These are phyloP conservation scores for Galbula dea DNA, from an alignment of 2,113 vertebrate genomes.

Conservation along the genomic window DNA sequence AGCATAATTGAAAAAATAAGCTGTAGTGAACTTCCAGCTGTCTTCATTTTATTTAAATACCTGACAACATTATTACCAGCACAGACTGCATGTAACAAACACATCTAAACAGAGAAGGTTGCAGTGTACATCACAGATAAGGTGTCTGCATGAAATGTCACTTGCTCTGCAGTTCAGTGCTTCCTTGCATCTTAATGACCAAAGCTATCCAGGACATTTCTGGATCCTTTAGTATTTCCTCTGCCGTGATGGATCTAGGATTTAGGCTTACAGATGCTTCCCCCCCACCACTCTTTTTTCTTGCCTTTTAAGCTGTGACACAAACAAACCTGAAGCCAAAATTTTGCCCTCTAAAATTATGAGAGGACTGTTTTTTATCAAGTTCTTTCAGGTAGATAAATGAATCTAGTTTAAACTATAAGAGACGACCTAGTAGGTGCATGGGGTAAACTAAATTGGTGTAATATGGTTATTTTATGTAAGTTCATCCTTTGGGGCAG, in stretches of 20 bases:
- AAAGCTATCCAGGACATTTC: not conserved
- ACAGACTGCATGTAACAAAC: not conserved
- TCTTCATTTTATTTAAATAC: not conserved
- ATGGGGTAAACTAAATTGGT: not conserved
- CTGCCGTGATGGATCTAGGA: not conserved
- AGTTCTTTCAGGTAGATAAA: not conserved
- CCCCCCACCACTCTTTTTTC: accelerated
- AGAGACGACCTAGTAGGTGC: not conserved
- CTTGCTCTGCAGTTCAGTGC: not conserved
- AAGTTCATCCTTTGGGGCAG: not conserved
- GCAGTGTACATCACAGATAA: not conserved
- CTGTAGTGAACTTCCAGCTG: not conserved
- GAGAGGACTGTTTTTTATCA: not conserved
- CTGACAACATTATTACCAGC: not conserved
- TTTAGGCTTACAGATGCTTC: not conserved
- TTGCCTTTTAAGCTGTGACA: not conserved
- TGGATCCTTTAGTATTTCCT: not conserved
- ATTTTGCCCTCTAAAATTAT: not conserved
- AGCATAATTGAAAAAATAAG: not conserved
- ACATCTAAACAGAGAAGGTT: not conserved
- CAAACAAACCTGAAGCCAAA: not conserved
- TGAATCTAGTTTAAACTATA: not conserved
- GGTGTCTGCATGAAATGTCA: not conserved
- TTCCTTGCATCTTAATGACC: not conserved
- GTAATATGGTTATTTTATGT: not conserved